A percentile compares a stretch with the other conserved stretches of the same genome.
Evolutionary conservation across 2,113 vertebrate genomes (phyloP).

Genomic region (Sylvietta virens): DNA sequence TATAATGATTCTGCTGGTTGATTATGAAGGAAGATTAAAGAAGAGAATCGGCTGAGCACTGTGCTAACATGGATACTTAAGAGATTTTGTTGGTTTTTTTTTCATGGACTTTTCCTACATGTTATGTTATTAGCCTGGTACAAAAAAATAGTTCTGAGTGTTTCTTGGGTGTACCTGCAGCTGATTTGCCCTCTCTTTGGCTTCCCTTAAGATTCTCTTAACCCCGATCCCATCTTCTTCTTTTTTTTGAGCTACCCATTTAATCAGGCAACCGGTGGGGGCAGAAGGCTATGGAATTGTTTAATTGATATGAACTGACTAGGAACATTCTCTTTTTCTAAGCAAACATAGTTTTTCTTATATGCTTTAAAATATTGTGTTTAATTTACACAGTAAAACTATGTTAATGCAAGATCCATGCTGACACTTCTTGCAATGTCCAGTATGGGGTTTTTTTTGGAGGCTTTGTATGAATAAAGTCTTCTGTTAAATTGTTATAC

Average conservation of each 20-base stretch:
- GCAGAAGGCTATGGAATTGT: background rate
- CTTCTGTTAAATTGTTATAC: background rate
- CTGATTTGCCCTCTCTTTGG: background rate
- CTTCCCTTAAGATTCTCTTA: background rate
- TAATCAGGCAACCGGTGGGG: background rate
- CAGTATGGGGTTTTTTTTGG: rapidly evolving
- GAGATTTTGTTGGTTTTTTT: background rate
- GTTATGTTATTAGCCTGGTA: background rate
- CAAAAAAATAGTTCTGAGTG: background rate
- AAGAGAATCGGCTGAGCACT: background rate
- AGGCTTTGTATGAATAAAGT: background rate
- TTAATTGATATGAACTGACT: background rate
- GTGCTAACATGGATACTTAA: background rate
- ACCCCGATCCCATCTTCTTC: rapidly evolving
- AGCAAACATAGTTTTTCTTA: background rate
- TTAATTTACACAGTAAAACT: background rate
- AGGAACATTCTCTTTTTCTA: background rate
- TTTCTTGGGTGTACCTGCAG: background rate
- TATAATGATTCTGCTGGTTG: background rate
- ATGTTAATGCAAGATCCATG: background rate
- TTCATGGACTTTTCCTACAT: background rate
- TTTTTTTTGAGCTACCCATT: background rate
- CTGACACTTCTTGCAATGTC: background rate
- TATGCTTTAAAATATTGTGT: background rate
- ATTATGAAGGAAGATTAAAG: background rate